Evolutionary conservation across 2,797 vertebrate genomes (phyloP).

Genomic region (Malurus leucopterus): DNA sequence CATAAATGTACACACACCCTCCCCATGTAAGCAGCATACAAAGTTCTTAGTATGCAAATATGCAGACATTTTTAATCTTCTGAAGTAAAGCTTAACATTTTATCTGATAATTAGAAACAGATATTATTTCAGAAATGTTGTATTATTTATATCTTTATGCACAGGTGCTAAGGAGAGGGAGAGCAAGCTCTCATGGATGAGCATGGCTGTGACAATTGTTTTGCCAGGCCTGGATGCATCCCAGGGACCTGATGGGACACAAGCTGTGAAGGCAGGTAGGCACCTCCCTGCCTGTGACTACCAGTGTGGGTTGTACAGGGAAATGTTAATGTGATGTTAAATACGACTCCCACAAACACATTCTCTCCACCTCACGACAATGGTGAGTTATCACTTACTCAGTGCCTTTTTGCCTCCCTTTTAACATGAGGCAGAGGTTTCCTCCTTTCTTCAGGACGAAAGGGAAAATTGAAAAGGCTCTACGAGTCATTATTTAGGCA

Average conservation of each 20-base stretch:
- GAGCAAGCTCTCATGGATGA: neutral
- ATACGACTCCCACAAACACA: rapidly evolving
- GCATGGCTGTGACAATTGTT: neutral
- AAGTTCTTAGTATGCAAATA: neutral
- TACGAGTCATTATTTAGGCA: neutral
- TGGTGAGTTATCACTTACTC: neutral
- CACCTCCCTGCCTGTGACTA: neutral
- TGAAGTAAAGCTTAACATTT: conserved; percentile 13
- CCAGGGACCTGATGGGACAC: neutral
- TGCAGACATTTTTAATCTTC: neutral
- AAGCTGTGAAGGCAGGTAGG: neutral
- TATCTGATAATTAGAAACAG: neutral
- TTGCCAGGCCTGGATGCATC: neutral
- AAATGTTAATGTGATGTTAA: neutral
- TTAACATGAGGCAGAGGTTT: neutral
- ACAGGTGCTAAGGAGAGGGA: neutral
- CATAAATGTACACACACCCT: neutral
- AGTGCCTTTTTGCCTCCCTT: neutral
- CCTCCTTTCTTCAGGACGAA: neutral
- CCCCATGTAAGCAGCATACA: neutral
- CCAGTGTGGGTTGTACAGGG: neutral
- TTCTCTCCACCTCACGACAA: neutral
- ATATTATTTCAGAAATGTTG: neutral
- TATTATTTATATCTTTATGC: neutral
- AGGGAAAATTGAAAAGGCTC: neutral